Evolutionary conservation across 2,797 vertebrate species (phyloP), one percentile per base, ranked within the genome.

Genomic region (Taenioides sp.): DNA sequence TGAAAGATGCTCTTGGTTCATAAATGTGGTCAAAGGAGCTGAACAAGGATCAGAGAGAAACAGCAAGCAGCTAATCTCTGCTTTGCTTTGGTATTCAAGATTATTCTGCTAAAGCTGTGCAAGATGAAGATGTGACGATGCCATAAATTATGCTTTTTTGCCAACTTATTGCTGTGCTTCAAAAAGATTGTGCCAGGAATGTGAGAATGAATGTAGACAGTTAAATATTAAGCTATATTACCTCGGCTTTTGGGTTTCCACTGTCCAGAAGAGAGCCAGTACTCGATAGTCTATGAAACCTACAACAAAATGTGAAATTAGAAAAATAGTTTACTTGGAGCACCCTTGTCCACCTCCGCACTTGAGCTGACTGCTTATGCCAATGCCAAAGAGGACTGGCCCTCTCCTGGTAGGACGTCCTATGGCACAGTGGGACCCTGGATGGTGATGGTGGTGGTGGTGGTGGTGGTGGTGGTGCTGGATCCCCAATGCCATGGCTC

Each of bases 391-490:
- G 62, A 63, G 61, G 22, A 49, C 22, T 52, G 16, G 43, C 57
- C 64, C 71, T 70, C 75, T 67, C 74, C 71, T 81, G 86, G 92
- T 73, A 82, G 85, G 89, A 83, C 85, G 81, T 84, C 77, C 78
- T 87, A 86, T 77, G 90, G 89, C 74, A 83, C 71, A 22, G 68
- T 76, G 83, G 88, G 85, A 27, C 47, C n/a, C 34, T 73, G 78
- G 82, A 76, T 83, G 84, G 78, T 61, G 89, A 86, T 92, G 25
- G 28, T 31, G 92, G 87, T 92, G 92, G 86, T 88, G 88, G 78
- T 61, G 89, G 78, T 61, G 89, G 86, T 92, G 25, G 28, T 31
- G 92, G 87, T 92, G 92, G 86, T 88, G 88, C 93, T 92, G 91
- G 80, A 88, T 88, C 84, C 86, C 91, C 86, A 85, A 89, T 86